Evolutionary conservation across 1,140 invertebrate species (phyloP).

Genomic region (Tetraneura akinire): DNA sequence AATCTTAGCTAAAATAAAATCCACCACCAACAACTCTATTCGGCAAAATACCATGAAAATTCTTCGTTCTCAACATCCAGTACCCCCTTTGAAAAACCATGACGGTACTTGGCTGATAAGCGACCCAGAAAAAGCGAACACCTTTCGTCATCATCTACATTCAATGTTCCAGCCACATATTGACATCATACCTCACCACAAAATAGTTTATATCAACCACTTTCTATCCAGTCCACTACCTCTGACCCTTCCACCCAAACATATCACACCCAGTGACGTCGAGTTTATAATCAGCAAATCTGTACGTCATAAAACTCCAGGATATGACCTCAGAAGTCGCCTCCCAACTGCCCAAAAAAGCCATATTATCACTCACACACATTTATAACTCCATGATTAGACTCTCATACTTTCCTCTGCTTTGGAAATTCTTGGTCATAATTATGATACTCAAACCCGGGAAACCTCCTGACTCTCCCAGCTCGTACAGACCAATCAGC

Average conservation of each 20-base stretch:
- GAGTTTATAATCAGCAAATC: not conserved
- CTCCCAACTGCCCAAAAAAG: not conserved
- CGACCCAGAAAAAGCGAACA: not conserved
- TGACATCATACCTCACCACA: not conserved
- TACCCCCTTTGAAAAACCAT: not conserved
- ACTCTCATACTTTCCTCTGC: not conserved
- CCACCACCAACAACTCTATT: not conserved
- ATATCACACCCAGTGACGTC: not conserved
- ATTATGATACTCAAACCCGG: not conserved
- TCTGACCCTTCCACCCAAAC: not conserved
- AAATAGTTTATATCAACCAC: not conserved
- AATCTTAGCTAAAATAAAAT: not conserved
- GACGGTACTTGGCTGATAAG: not conserved
- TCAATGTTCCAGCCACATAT: not conserved
- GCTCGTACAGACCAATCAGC: not conserved
- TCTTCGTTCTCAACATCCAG: not conserved
- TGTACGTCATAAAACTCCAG: not conserved
- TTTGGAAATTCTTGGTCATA: not conserved
- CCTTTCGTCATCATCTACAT: not conserved
- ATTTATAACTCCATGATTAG: not conserved
- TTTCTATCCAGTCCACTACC: slow-evolving; percentile 19
- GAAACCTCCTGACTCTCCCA: not conserved
- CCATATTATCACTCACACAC: not conserved
- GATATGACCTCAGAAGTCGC: not conserved
- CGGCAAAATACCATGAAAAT: not conserved